Conservation (phyloP, 2,113 vertebrate species). For the Notothenia coriiceps region DNA sequence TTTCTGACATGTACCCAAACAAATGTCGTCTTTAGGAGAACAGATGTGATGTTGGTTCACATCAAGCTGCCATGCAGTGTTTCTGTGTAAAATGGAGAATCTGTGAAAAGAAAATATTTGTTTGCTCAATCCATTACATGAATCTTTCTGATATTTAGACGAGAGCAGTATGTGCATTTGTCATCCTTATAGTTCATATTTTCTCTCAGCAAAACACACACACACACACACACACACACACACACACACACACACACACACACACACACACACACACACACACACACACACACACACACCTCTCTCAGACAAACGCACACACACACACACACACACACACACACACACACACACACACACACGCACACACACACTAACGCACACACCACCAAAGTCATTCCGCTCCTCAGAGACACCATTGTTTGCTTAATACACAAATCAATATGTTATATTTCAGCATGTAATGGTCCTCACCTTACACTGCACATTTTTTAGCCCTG, state of each 20-base stretch:
- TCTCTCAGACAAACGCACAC: not conserved
- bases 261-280: too few species aligned
- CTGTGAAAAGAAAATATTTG: constrained; percentile 20
- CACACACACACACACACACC: not conserved
- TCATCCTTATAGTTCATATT: constrained; percentile 16
- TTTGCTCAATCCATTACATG: constrained; percentile 29
- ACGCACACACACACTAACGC: too few species aligned
- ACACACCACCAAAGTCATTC: not conserved
- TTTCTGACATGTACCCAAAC: constrained; percentile 10
- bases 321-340: not conserved
- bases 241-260: too few species aligned
- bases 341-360: too few species aligned
- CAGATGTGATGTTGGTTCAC: constrained; percentile 57
- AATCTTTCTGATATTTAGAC: constrained; percentile 10
- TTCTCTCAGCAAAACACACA: constrained; percentile 13
- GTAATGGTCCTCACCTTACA: constrained; percentile 39
- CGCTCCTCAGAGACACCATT: constrained; percentile 30
- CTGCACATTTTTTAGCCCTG: constrained; percentile 53
- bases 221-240: not conserved
- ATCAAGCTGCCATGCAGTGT: constrained; percentile 44
- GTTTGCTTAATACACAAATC: constrained; percentile 57
- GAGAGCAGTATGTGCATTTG: constrained; percentile 9
- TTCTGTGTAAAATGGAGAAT: constrained; percentile 53
- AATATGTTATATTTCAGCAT: constrained; percentile 52
- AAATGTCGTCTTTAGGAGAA: constrained; percentile 33